Percentiles rank a stretch among this genome's conserved stretches.
Conservation (phyloP, 2,113 vertebrate species). For the Athene cunicularia region DNA sequence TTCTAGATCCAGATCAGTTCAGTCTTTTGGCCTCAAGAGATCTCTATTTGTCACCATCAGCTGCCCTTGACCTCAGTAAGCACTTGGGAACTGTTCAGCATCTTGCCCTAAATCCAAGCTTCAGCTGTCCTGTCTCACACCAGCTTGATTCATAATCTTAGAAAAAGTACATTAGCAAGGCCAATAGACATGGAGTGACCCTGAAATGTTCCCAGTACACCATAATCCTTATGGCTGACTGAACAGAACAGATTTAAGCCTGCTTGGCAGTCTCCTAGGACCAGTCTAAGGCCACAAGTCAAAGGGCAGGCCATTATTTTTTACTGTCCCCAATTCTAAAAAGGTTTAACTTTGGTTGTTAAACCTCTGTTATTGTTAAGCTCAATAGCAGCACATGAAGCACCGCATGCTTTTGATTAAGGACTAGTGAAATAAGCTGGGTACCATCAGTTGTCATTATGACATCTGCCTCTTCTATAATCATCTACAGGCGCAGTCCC, state of each 20-base stretch:
- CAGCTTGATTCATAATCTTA: not conserved
- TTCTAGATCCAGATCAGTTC: not conserved
- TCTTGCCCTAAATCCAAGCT: not conserved
- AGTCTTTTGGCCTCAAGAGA: not conserved
- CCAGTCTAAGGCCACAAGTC: not conserved
- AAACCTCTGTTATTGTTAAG: not conserved
- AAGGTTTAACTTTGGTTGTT: not conserved
- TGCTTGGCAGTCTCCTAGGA: not conserved
- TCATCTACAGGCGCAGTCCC: not conserved
- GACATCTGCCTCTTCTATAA: not conserved
- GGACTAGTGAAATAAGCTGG: not conserved
- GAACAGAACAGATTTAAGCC: not conserved
- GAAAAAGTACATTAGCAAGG: not conserved
- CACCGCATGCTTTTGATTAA: not conserved
- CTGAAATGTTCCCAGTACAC: not conserved
- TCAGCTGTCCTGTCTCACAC: not conserved
- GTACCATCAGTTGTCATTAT: not conserved
- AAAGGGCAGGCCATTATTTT: not conserved
- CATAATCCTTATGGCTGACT: not conserved
- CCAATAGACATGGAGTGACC: not conserved
- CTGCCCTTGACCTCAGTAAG: not conserved
- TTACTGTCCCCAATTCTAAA: not conserved
- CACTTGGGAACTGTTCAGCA: not conserved
- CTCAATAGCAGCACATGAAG: not conserved
- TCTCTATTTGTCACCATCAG: not conserved